These are phyloP conservation scores for Chascanopsetta lugubris DNA, from an alignment of 2,113 vertebrate species.

Conservation along the genomic window DNA sequence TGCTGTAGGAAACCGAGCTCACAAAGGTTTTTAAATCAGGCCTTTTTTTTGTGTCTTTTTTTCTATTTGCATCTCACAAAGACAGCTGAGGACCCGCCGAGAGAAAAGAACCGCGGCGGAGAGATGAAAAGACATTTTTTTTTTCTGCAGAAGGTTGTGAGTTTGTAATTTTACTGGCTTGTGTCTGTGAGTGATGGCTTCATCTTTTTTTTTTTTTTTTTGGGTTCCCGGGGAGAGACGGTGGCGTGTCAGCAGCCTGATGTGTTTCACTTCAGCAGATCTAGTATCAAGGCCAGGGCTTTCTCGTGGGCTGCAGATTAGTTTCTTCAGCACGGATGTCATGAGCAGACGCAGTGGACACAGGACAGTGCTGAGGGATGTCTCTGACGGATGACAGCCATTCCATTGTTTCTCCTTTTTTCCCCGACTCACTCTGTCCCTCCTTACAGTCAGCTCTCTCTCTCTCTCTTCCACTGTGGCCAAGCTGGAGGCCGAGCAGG, in stretches of 20 bases:
- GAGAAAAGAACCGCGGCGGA: constrained; percentile 28
- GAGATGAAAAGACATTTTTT: constrained; percentile 55
- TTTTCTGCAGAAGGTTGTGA: constrained; percentile 49
- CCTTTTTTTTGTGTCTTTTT: constrained; percentile 11
- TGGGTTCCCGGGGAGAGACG: constrained; percentile 55
- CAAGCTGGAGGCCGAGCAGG: no score
- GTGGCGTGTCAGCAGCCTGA: constrained; percentile 59
- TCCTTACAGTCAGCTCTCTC: no score
- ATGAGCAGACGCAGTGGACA: constrained; percentile 55
- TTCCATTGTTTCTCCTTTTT: constrained; percentile 55
- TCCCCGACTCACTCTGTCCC: constrained; percentile 23
- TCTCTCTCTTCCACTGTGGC: no score
- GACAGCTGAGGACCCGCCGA: constrained; percentile 8
- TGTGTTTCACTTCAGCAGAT: constrained; percentile 69
- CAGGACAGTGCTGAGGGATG: constrained; percentile 56
- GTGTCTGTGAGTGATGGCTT: constrained; percentile 71
- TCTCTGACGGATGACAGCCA: constrained; percentile 64
- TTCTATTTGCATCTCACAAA: constrained; percentile 42
- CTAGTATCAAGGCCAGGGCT: constrained; percentile 62
- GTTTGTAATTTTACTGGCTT: constrained; percentile 63
- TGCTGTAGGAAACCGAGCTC: constrained; percentile 2
- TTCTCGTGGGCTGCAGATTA: constrained; percentile 61
- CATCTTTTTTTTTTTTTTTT: no score
- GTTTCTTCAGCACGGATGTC: constrained; percentile 56
- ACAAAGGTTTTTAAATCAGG: constrained; percentile 13